A percentile compares a stretch with the other conserved stretches of the same genome.
These are phyloP conservation scores for Cherax destructor DNA, from an alignment of 1,140 invertebrate genomes.

Conservation along the genomic window DNA sequence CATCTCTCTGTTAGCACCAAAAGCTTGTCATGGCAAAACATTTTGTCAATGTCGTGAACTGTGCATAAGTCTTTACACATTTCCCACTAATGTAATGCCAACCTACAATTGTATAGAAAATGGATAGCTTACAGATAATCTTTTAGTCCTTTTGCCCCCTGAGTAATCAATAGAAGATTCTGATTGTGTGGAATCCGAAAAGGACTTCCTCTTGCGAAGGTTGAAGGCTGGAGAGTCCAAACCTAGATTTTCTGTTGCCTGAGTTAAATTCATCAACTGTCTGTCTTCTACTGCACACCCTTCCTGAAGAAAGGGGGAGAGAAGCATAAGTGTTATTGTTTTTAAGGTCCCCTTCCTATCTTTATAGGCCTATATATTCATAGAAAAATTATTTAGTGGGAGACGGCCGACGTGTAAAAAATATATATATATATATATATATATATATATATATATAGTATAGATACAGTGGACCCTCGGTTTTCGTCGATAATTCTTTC, in stretches of 20 bases:
- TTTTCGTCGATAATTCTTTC: no score
- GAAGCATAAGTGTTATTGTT: no score
- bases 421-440: no score
- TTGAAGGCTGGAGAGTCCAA: conserved; percentile 69
- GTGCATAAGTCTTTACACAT: background rate
- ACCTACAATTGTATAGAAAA: background rate
- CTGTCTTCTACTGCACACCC: conserved; percentile 57
- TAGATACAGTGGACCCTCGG: no score
- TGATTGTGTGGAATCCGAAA: conserved; percentile 58
- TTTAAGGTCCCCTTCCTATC: no score
- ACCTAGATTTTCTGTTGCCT: conserved; percentile 64
- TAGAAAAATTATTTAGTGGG: no score
- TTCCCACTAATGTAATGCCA: background rate
- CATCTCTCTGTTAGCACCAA: no score
- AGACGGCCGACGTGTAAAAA: no score
- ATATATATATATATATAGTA: no score
- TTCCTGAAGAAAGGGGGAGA: conserved; percentile 36
- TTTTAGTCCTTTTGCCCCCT: conserved; percentile 62
- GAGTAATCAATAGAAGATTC: conserved; percentile 46
- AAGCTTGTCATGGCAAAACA: no score
- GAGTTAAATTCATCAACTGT: conserved; percentile 51
- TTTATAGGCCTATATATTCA: no score
- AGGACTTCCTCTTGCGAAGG: conserved; percentile 67
- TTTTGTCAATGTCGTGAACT: no score
- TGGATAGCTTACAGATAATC: conserved; percentile 59